Evolutionary conservation across 2,797 vertebrate species (phyloP).

Genomic region (Rhinogobio ventralis): DNA sequence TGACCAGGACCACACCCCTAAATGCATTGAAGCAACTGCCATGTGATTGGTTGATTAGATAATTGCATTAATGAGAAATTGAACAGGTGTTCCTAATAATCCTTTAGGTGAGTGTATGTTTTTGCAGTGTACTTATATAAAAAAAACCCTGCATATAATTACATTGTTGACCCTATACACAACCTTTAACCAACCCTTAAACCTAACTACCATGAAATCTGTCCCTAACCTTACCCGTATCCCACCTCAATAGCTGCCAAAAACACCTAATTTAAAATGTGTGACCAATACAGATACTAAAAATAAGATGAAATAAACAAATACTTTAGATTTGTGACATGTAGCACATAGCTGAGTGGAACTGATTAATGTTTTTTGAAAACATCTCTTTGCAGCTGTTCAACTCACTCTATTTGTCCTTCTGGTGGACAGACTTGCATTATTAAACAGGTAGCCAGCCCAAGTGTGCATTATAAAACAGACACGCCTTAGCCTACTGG

Average conservation of each 20-base stretch:
- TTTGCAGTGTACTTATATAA: too few relatives aligned
- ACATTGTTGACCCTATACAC: too few relatives aligned
- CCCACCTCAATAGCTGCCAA: neutral
- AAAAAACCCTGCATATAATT: too few relatives aligned
- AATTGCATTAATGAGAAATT: too few relatives aligned
- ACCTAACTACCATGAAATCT: too few relatives aligned
- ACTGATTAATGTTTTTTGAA: neutral
- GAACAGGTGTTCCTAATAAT: too few relatives aligned
- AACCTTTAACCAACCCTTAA: too few relatives aligned
- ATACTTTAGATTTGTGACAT: neutral
- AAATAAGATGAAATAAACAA: neutral
- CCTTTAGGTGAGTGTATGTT: too few relatives aligned
- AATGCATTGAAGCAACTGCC: too few relatives aligned
- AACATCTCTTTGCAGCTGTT: neutral
- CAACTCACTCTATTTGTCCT: slow-evolving; percentile 1
- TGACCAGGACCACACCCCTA: too few relatives aligned
- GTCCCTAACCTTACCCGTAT: too few relatives aligned
- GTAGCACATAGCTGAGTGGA: neutral
- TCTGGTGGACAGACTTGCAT: slow-evolving; percentile 18
- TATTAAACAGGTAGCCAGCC: slow-evolving; percentile 21
- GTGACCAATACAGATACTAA: neutral
- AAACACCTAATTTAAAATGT: neutral
- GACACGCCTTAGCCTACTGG: neutral
- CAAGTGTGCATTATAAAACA: slow-evolving; percentile 9
- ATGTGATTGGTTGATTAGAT: too few relatives aligned